A percentile compares a stretch with the other conserved stretches of the same genome.
These are phyloP conservation scores for Sinocyclocheilus rhinocerous DNA, from an alignment of 2,113 vertebrate genomes.

Conservation along the genomic window DNA sequence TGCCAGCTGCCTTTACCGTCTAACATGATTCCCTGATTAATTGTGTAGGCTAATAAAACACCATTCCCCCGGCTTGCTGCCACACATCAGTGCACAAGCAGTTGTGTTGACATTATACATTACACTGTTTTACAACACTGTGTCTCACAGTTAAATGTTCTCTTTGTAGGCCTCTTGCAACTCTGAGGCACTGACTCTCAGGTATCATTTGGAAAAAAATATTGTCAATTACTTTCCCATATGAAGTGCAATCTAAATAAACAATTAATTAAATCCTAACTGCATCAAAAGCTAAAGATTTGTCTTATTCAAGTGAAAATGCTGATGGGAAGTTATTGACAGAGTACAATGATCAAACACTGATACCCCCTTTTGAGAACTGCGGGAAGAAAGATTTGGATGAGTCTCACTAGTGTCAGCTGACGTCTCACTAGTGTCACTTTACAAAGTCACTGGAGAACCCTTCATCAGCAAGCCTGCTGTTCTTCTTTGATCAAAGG, in stretches of 20 bases:
- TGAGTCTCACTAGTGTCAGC: background rate
- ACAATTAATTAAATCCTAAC: background rate
- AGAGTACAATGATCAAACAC: background rate
- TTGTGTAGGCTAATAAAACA: constrained; percentile 12
- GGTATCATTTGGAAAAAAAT: background rate
- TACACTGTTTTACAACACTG: constrained; percentile 17
- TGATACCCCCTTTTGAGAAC: background rate
- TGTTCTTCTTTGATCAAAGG: background rate
- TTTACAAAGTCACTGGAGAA: background rate
- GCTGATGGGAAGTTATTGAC: background rate
- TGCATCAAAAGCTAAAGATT: background rate
- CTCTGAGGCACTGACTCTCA: background rate
- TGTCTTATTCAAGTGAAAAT: background rate
- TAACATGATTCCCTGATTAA: constrained; percentile 10
- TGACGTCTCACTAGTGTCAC: background rate
- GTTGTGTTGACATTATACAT: constrained; percentile 6
- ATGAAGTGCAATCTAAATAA: background rate
- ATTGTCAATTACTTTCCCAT: background rate
- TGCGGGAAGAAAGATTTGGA: background rate
- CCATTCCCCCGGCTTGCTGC: background rate
- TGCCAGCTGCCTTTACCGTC: constrained; percentile 10
- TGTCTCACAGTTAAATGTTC: background rate
- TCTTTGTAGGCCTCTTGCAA: background rate
- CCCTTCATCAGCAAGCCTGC: background rate
- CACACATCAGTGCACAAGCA: background rate